Conservation (phyloP, 2,113 vertebrate species). For the Pterocles orientalis region DNA sequence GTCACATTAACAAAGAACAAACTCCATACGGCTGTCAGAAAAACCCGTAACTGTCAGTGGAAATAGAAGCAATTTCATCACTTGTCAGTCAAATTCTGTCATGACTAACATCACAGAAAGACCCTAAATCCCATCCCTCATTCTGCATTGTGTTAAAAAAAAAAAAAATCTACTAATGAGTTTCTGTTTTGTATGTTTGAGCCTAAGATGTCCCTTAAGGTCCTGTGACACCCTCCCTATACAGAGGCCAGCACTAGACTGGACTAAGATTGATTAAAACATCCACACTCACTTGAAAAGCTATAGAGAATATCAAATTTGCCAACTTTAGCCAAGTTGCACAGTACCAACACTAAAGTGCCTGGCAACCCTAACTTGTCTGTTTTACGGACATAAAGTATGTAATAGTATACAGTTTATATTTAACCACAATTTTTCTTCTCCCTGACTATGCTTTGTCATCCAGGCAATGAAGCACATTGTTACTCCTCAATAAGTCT, state of each 20-base stretch:
- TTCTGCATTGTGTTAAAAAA: neutral
- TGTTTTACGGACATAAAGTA: neutral
- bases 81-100: neutral
- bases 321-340: neutral
- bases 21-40: neutral
- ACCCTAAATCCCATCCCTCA: neutral
- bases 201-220: neutral
- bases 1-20: constrained; percentile 22
- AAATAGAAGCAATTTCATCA: constrained; percentile 10
- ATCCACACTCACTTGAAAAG: neutral
- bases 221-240: neutral
- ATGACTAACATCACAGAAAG: neutral
- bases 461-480: neutral
- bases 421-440: neutral
- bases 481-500: neutral
- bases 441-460: neutral
- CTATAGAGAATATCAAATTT: neutral
- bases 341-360: neutral
- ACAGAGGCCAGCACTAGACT: neutral
- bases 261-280: neutral
- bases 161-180: neutral
- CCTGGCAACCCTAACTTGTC: neutral
- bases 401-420: neutral
- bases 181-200: neutral
- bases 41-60: neutral